These are phyloP conservation scores for Monodelphis domestica DNA, from an alignment of 2,797 vertebrate genomes.

Conservation along the genomic window DNA sequence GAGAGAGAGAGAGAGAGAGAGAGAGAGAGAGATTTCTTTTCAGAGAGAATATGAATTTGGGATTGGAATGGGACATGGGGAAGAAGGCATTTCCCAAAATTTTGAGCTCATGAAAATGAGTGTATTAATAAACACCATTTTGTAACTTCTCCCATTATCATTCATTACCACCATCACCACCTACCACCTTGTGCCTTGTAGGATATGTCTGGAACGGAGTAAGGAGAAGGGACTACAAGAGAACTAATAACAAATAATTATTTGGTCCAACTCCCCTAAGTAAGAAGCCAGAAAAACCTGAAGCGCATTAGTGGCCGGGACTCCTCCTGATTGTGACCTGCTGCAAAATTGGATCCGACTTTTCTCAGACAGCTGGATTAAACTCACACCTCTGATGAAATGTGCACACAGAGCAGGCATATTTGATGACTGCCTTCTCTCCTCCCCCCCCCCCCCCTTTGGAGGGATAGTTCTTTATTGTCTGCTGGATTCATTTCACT, in stretches of 20 bases:
- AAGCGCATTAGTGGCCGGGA: slow-evolving; percentile 60
- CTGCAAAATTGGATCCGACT: slow-evolving; percentile 74
- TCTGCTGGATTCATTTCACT: slow-evolving; percentile 76
- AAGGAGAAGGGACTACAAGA: not conserved
- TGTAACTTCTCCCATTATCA: slow-evolving; percentile 45
- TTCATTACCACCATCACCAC: slow-evolving; percentile 25
- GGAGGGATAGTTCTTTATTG: slow-evolving; percentile 60
- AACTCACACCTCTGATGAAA: slow-evolving; percentile 78
- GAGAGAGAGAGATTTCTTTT: too few species aligned
- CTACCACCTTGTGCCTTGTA: not conserved
- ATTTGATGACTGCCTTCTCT: slow-evolving; percentile 43
- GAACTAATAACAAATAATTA: not conserved
- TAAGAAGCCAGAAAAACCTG: slow-evolving; percentile 14
- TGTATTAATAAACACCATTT: slow-evolving; percentile 4
- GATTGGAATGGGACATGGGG: slow-evolving; percentile 23
- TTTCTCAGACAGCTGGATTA: slow-evolving; percentile 73
- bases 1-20: too few species aligned
- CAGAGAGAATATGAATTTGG: too few species aligned
- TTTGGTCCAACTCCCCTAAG: slow-evolving; percentile 43
- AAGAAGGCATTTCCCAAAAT: slow-evolving; percentile 26
- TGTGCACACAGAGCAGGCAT: slow-evolving; percentile 53
- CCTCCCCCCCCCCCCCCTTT: not conserved
- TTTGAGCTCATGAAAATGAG: slow-evolving; percentile 32
- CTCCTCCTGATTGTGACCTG: slow-evolving; percentile 63
- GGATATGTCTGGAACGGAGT: not conserved